Conservation (phyloP, 2,888 invertebrate species). For the Hirtodrosophila histrioides region DNA sequence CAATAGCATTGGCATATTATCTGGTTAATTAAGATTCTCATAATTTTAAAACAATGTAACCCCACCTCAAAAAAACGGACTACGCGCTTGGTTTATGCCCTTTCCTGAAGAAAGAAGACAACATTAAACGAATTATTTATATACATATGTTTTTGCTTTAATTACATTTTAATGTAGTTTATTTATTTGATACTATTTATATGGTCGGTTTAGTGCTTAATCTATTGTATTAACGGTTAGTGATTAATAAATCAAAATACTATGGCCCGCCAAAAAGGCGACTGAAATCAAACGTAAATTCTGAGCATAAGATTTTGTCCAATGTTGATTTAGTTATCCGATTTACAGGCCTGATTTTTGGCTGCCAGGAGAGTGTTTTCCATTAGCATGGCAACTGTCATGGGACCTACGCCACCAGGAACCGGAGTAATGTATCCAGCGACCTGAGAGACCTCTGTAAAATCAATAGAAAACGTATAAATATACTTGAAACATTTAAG, state of each 20-base stretch:
- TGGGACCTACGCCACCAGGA: constrained; percentile 96
- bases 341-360: constrained; percentile 82
- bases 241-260: constrained; percentile 58
- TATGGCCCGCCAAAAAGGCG: constrained; percentile 28
- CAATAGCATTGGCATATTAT: too few relatives aligned
- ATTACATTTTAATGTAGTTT: constrained; percentile 11
- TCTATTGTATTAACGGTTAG: constrained; percentile 41
- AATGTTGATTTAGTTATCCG: not conserved
- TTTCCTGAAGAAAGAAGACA: too few relatives aligned
- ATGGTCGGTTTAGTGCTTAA: constrained; percentile 11
- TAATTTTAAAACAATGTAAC: too few relatives aligned
- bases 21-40: too few relatives aligned
- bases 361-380: constrained; percentile 93
- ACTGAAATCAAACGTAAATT: constrained; percentile 36
- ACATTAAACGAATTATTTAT: too few relatives aligned
- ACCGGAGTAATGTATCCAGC: constrained; percentile 95
- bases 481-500: too few relatives aligned
- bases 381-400: constrained; percentile 98
- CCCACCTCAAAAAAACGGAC: too few relatives aligned
- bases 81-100: too few relatives aligned
- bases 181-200: constrained; percentile 8
- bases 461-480: not conserved
- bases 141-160: not conserved
- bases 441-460: constrained; percentile 89
- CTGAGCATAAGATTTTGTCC: constrained; percentile 6